Base-by-base conservation (phyloP, 2,113 vertebrate genomes). In the Etheostoma cragini region DNA sequence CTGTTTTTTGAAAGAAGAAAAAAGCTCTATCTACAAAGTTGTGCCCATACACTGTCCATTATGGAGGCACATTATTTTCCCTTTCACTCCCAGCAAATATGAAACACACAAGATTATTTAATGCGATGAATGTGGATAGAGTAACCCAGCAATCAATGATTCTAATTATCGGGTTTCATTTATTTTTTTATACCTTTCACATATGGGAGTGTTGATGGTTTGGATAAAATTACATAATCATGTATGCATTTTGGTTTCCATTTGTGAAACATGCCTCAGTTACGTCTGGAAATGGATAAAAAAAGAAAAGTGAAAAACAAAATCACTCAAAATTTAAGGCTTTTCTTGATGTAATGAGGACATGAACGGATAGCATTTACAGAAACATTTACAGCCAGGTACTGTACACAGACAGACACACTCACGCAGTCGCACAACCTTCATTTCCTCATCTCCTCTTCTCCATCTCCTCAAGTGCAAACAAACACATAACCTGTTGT, bases 311-410 rank as follows among this genome's bases (percentile, higher is more conserved):
- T 90, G 95, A 93, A 72, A 63, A 73, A 69, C 8, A 22, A 82
- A 90, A 78, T 82, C 76, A 89, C 94, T 95, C 80, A 90, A 87
- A 91, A 90, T 95, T 96, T 97, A 97, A 98, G 97, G 97, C 97
- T 96, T 97, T 96, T 96, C 95, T 97, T 95, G 94, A 96, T 95
- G 95, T 94, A 89, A 95, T 95, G 96, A 96, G 92, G 95, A 93
- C 93, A 94, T 91, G 94, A 95, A 97, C 94, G 92, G 92, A 93
- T 91, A 92, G 95, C 93, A 93, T 91, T 90, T 92, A 95, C 93
- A 91, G 78, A 47, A 47, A 92, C 91, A 91, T 93, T 90, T 91
- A 93, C 87, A 91, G 78, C 82, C 60, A 30, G 69, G 49, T 64
- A 89, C 96, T 96, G 94, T 93, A 93, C 93, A 89, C 57, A 58